A percentile compares a stretch with the other conserved stretches of the same genome.
phyloP scores from a whole-genome alignment of 2,888 invertebrate species.

The Andrena bicolor region DNA sequence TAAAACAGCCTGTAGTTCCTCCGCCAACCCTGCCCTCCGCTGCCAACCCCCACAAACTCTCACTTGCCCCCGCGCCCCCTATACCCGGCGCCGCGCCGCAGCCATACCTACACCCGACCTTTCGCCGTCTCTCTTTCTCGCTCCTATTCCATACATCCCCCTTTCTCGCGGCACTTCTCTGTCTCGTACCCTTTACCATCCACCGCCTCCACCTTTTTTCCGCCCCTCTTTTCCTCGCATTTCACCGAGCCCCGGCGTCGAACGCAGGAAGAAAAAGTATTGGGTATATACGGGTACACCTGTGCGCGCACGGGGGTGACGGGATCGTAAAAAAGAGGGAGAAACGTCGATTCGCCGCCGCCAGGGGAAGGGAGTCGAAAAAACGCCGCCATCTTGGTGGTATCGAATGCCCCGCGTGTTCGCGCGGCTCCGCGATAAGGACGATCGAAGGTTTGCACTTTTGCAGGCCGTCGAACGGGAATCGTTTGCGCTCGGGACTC shows the following conservation, averaged over 20 bases:
- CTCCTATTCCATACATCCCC: constrained; percentile 5
- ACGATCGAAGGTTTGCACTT: not conserved
- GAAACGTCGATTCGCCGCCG: constrained; percentile 64
- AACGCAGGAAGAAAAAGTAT: constrained; percentile 72
- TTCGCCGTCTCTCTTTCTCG: constrained; percentile 21
- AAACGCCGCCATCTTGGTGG: constrained; percentile 68
- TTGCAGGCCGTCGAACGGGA: too few species aligned
- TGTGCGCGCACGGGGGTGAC: constrained; percentile 64
- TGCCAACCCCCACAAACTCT: constrained; percentile 62
- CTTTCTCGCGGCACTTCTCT: constrained; percentile 20
- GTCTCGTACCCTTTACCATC: constrained; percentile 35
- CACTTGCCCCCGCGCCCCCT: constrained; percentile 49
- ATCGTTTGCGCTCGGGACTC: not conserved
- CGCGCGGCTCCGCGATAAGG: constrained; percentile 9
- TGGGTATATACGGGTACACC: constrained; percentile 67
- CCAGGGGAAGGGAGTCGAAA: constrained; percentile 50
- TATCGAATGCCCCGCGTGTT: constrained; percentile 30
- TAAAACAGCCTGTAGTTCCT: constrained; percentile 83
- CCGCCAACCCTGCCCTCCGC: constrained; percentile 61
- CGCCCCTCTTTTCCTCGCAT: constrained; percentile 7
- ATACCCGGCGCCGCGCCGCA: constrained; percentile 49
- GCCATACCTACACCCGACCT: constrained; percentile 63
- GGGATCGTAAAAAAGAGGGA: constrained; percentile 63
- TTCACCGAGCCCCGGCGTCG: constrained; percentile 43
- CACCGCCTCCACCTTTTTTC: constrained; percentile 23